Evolutionary conservation across 64 coral and sea anemone genomes (phyloP), one percentile per base, ranked within the genome.

Genomic region (Montipora capricornis): DNA sequence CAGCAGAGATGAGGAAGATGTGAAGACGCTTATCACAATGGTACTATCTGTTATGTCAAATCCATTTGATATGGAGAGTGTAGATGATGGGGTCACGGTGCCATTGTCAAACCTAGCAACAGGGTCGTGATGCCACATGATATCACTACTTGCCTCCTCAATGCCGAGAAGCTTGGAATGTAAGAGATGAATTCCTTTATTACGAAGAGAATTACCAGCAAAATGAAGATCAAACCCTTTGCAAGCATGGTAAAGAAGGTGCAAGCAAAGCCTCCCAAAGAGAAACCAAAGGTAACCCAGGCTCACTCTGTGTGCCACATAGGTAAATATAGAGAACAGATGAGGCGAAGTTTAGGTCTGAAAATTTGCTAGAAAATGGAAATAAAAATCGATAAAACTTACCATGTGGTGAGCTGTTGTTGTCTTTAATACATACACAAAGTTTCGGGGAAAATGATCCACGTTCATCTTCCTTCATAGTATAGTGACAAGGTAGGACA

Each of bases 91-190:
- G 13, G 83, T 80, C 6, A 73, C 49, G 1, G 37, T 69, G 17
- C 92, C 75, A 15, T 61, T 93, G 69, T 16, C 75, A 16, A 93
- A 93, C 75, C 78, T 88, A 20, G 92, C 84, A 6, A 93, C 84
- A 52, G 92, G 15, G 74, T 93, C 6, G 80, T 60, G 5, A 82
- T 82, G 80, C 52, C 20, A 6, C n/a, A 49, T 26, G 80, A 82
- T 10, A 60, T 82, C 3, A 3, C 80, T 5, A 59, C 5, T 60
- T 55, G 17, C 1, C 80, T 82, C 5, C 80, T 82, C 55, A 51
- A 82, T 58, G 16, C 80, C 51, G 80, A 82, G 1, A 82, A 19
- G 48, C 47, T 82, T n/a, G 52, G 80, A 15, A 60, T 16, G 49
- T 1, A 74, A 74, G 71, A 74, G 71, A 74, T 74, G 8, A 20